Conservation (phyloP, 2,113 vertebrate species). For the Otis tarda region DNA sequence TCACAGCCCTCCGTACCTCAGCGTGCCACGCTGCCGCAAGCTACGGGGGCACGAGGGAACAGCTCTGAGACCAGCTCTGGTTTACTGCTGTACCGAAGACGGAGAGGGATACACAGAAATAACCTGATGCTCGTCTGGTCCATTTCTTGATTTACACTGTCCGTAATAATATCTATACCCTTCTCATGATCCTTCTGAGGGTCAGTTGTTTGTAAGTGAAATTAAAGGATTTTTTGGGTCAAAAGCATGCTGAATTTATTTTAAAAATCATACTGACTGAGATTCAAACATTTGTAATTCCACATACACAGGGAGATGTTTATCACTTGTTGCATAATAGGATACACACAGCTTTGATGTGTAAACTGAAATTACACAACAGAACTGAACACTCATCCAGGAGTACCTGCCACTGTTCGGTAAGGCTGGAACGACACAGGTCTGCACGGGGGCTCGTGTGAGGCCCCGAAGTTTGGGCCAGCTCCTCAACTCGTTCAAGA, state of each 20-base stretch:
- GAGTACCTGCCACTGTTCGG: not conserved
- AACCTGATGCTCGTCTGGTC: too few species aligned
- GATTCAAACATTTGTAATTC: not conserved
- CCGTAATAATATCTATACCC: accelerated
- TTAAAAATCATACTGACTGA: not conserved
- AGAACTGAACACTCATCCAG: not conserved
- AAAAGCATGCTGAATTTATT: not conserved
- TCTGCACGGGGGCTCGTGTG: not conserved
- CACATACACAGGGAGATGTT: not conserved
- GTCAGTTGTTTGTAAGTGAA: not conserved
- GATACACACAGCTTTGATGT: not conserved
- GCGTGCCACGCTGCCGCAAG: not conserved
- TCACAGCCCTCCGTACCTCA: too few species aligned
- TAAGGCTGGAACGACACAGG: not conserved
- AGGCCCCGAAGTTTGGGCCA: not conserved
- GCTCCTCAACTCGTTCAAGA: not conserved
- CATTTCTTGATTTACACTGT: not conserved
- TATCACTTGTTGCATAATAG: too few species aligned
- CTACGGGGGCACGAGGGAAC: not conserved
- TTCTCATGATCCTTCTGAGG: not conserved
- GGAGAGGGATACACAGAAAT: too few species aligned
- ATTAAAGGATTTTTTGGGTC: not conserved
- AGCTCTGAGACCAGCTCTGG: too few species aligned
- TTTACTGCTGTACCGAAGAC: too few species aligned
- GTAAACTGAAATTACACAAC: not conserved